A percentile compares a stretch with the other conserved stretches of the same genome.
Evolutionary conservation across 2,888 invertebrate species (phyloP).

Genomic region (Cantharis nigra): DNA sequence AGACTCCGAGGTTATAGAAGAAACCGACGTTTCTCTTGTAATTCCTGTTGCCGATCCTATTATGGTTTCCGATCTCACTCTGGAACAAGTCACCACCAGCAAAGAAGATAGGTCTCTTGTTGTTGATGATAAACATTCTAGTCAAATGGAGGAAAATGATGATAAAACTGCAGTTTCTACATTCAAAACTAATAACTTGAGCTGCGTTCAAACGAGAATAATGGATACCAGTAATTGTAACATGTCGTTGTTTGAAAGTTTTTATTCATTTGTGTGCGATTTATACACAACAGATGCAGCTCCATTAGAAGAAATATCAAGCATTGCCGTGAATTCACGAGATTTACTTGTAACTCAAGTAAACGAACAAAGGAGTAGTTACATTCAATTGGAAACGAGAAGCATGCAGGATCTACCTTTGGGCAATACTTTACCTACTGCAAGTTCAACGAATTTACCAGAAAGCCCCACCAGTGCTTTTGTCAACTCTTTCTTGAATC

Average conservation of each 20-base stretch:
- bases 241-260: slow-evolving; percentile 21
- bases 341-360: slow-evolving; percentile 8
- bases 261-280: slow-evolving; percentile 21
- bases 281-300: slow-evolving; percentile 13
- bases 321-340: slow-evolving; percentile 5
- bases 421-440: not conserved
- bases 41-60: slow-evolving; percentile 26
- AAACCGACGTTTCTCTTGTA: slow-evolving; percentile 32
- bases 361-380: not conserved
- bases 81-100: not conserved
- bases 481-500: not conserved
- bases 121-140: not conserved
- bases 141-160: not conserved
- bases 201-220: slow-evolving; percentile 5
- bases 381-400: not conserved
- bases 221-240: slow-evolving; percentile 12
- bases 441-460: not conserved
- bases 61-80: not conserved
- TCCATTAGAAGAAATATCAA: not conserved
- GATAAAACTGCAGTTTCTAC: not conserved
- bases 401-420: not conserved
- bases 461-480: not conserved
- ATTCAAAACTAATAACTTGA: not conserved
- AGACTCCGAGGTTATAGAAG: slow-evolving; percentile 19
- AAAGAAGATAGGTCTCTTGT: not conserved